Conservation (phyloP, 1,140 invertebrate species). For the Drosophila ogumai region DNA sequence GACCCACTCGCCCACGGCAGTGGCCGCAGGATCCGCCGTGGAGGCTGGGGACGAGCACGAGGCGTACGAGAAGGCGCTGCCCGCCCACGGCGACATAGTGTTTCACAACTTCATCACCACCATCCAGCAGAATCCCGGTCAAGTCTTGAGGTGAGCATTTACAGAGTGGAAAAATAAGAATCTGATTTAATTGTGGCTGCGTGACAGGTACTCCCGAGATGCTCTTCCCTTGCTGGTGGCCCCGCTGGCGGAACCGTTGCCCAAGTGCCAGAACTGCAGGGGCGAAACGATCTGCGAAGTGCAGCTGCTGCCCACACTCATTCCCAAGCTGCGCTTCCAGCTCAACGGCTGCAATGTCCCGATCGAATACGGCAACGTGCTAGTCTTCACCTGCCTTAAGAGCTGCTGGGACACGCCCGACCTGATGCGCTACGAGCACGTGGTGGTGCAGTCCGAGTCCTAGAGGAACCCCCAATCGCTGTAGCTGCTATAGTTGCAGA, state of each 20-base stretch:
- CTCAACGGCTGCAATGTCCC: constrained; percentile 85
- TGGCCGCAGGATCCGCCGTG: constrained; percentile 27
- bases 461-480: constrained; percentile 20
- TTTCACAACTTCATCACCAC: constrained; percentile 92
- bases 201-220: constrained; percentile 89
- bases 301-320: constrained; percentile 92
- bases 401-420: constrained; percentile 93
- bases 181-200: background rate
- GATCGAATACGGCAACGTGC: constrained; percentile 92
- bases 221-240: constrained; percentile 88
- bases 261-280: constrained; percentile 90
- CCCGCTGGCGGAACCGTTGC: constrained; percentile 86
- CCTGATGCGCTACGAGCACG: constrained; percentile 88
- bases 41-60: constrained; percentile 85
- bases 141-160: constrained; percentile 89
- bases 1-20: constrained; percentile 57
- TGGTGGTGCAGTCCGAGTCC: constrained; percentile 91
- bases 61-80: constrained; percentile 91
- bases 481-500: constrained; percentile 39
- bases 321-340: constrained; percentile 88
- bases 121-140: constrained; percentile 91
- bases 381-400: constrained; percentile 92
- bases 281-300: constrained; percentile 91
- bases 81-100: constrained; percentile 92
- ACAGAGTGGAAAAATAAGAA: too few species aligned